Conservation (phyloP, 2,113 vertebrate species). For the Myiozetetes cayanensis region DNA sequence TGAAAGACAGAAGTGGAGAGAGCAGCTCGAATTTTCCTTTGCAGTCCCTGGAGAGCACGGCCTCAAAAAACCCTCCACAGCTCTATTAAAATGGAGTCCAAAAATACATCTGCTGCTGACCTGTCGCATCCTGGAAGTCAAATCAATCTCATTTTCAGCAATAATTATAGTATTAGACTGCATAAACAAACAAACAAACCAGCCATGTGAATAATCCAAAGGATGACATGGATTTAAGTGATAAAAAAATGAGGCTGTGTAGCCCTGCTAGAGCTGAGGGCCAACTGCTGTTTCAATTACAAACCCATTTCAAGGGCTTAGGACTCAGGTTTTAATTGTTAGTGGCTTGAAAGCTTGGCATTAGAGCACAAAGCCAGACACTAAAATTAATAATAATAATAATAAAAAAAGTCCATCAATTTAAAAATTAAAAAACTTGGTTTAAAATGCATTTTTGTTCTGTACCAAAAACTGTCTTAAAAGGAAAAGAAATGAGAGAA, state of each 20-base stretch:
- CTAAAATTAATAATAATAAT: neutral
- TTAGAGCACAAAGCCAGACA: neutral
- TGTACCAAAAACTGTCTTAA: neutral
- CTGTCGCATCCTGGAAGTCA: neutral
- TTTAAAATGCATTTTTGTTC: neutral
- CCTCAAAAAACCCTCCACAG: constrained; percentile 22
- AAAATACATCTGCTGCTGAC: constrained; percentile 45
- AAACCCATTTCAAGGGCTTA: constrained; percentile 24
- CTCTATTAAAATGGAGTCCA: constrained; percentile 28
- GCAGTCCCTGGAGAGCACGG: neutral
- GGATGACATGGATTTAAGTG: constrained; percentile 14
- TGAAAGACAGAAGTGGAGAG: neutral
- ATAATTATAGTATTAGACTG: constrained; percentile 28
- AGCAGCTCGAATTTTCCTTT: neutral
- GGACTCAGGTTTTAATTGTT: neutral
- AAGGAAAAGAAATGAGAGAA: neutral
- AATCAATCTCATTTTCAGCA: constrained; percentile 20
- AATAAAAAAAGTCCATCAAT: neutral
- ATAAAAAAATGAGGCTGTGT: neutral
- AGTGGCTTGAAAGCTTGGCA: constrained; percentile 13
- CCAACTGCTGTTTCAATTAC: neutral
- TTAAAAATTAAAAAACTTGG: neutral
- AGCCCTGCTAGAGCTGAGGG: neutral
- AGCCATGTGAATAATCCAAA: constrained; percentile 19
- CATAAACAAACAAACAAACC: neutral